Evolutionary conservation across 2,797 vertebrate species (phyloP).

Genomic region (Decapterus maruadsi): DNA sequence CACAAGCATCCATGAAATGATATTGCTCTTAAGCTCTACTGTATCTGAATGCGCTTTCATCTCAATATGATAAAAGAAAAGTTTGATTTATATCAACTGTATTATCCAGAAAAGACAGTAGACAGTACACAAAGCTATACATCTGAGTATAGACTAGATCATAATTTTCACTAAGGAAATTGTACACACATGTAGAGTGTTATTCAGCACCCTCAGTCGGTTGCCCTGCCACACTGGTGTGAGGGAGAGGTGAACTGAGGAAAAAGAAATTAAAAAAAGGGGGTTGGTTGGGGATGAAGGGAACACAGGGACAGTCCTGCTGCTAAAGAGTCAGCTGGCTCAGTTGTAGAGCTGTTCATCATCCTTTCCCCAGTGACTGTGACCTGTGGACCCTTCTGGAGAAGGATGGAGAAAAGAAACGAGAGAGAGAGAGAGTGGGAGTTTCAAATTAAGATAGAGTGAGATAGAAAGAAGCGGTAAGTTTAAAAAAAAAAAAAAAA

Average conservation of each 20-base stretch:
- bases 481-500: conserved; percentile 45
- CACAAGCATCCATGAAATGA: conserved; percentile 41
- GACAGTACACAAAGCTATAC: background rate
- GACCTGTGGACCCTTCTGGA: conserved; percentile 67
- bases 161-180: conserved; percentile 51
- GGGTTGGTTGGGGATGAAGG: conserved; percentile 30
- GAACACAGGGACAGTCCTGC: conserved; percentile 72
- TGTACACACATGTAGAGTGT: conserved; percentile 44
- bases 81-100: background rate
- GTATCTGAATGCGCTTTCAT: conserved; percentile 9
- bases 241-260: conserved; percentile 63
- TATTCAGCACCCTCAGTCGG: conserved; percentile 46
- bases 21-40: conserved; percentile 35
- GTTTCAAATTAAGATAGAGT: conserved; percentile 63
- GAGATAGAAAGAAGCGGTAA: conserved; percentile 54
- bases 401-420: conserved; percentile 37
- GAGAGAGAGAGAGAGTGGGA: conserved; percentile 43
- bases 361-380: conserved; percentile 76
- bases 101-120: conserved; percentile 19
- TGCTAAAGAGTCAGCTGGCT: conserved; percentile 85
- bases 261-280: conserved; percentile 11
- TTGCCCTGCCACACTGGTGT: conserved; percentile 40
- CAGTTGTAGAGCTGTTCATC: conserved; percentile 82
- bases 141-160: background rate
- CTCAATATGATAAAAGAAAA: conserved; percentile 24